Evolutionary conservation across 2,113 vertebrate species (phyloP), one percentile per base, ranked within the genome.

Genomic region (Oxyruncus cristatus): DNA sequence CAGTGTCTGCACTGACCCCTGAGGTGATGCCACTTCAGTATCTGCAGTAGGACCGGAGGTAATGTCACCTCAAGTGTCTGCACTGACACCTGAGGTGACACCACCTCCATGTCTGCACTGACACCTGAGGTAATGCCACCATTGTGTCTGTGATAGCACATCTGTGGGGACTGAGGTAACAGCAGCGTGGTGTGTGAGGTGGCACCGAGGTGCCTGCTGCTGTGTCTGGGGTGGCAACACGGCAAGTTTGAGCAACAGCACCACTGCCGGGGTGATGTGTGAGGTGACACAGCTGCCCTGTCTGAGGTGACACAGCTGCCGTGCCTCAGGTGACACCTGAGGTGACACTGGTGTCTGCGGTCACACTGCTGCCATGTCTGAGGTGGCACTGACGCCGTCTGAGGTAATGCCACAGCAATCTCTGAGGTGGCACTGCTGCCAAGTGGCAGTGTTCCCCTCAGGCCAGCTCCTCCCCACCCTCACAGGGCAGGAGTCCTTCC

Each of bases 161-260:
- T 0, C 23, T 1, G 10, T 8, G 33, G 58, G 46, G 20, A 12
- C 41, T 2, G n/a, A 32, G 63, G 41, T 39, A 5, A 5, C 11
- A 1, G 11, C 21, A 8, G 4, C 16, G 2, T 1, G 32, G 42
- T 4, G 42, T 2, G 13, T 11, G 58, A 41, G 46, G n/a, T 28
- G 50, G 17, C 77, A 24, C 15, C 5, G 2, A 14, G 20, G 42
- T 7, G 10, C 6, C 30, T 20, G 55, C 32, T 28, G 33, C 66
- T 8, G 19, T 5, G 18, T 5, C 26, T 6, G 26, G 9, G 35
- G 4, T 35, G 6, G 32, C 41, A 24, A 1, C 39, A 3, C 11
- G 22, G 35, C 2, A 11, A 61, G 58, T 16, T 9, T 35, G 58
- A 26, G 58, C 35, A 61, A 17, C 23, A 39, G n/a, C 58, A 59